These are phyloP conservation scores for Elmis aenea DNA, from an alignment of 2,888 invertebrate genomes.

Conservation along the genomic window DNA sequence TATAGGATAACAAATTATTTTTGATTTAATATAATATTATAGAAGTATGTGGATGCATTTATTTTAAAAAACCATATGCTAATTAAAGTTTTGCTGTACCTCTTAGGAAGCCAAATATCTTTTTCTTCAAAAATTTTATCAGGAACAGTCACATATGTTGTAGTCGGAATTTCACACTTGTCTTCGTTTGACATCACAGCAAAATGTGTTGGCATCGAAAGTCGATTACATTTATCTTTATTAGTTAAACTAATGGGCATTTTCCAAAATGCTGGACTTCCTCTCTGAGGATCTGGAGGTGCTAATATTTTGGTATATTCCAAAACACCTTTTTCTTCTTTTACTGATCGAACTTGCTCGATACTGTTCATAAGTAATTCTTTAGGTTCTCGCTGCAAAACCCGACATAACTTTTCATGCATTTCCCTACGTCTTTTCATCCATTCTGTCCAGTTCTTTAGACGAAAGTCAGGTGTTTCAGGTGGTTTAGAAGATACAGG, in stretches of 20 bases:
- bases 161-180: slow-evolving; percentile 32
- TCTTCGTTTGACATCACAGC: slow-evolving; percentile 29
- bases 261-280: slow-evolving; percentile 40
- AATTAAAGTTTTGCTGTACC: too few relatives aligned
- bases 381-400: slow-evolving; percentile 29
- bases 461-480: slow-evolving; percentile 19
- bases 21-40: too few relatives aligned
- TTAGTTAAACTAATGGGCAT: slow-evolving; percentile 29
- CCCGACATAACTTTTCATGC: slow-evolving; percentile 26
- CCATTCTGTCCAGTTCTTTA: slow-evolving; percentile 39
- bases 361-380: slow-evolving; percentile 26
- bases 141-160: slow-evolving; percentile 35
- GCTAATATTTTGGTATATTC: slow-evolving; percentile 34
- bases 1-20: too few relatives aligned
- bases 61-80: too few relatives aligned
- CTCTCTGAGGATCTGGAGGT: slow-evolving; percentile 37
- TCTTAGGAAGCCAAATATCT: slow-evolving; percentile 26
- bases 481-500: background rate
- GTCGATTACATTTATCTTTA: slow-evolving; percentile 2
- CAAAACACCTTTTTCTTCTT: slow-evolving; percentile 33
- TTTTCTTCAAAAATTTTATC: slow-evolving; percentile 32
- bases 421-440: slow-evolving; percentile 30
- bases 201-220: slow-evolving; percentile 31
- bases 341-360: slow-evolving; percentile 18
- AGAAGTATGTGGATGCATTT: too few relatives aligned